Evolutionary conservation across 2,888 invertebrate genomes (phyloP).

Genomic region (Idaea dimidiata): DNA sequence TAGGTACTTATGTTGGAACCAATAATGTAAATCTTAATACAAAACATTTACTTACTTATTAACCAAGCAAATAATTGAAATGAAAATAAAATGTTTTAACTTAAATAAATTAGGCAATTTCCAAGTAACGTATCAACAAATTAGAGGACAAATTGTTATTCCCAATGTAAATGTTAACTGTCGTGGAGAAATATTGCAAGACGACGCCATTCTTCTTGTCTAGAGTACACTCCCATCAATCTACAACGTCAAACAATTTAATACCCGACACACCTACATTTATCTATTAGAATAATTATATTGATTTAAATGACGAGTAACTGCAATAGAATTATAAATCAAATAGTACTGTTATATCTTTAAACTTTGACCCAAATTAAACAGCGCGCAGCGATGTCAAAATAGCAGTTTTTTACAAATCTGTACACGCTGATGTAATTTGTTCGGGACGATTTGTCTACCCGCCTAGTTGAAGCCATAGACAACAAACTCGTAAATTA

Average conservation of each 20-base stretch:
- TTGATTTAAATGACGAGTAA: too few species aligned
- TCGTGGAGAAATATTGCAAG: constrained; percentile 6
- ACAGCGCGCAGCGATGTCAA: not conserved
- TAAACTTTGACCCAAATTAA: not conserved
- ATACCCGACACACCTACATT: not conserved
- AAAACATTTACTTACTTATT: too few species aligned
- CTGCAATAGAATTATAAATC: not conserved
- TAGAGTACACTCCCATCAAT: not conserved
- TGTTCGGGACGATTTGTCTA: not conserved
- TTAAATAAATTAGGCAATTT: not conserved
- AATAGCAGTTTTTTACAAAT: not conserved
- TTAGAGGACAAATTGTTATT: constrained; percentile 6
- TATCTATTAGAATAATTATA: not conserved
- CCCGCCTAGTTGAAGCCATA: constrained; percentile 7
- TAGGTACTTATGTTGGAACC: too few species aligned
- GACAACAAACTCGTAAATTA: constrained; percentile 37
- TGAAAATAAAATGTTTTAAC: too few species aligned
- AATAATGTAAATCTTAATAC: too few species aligned
- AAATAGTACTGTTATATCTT: not conserved
- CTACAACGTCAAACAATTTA: not conserved
- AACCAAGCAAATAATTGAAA: too few species aligned
- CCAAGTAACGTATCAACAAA: not conserved
- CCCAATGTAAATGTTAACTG: constrained; percentile 12
- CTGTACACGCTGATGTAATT: not conserved
- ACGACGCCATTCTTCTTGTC: not conserved